Base-by-base conservation (phyloP, 2,797 vertebrate genomes). In the Cottoperca gobio region DNA sequence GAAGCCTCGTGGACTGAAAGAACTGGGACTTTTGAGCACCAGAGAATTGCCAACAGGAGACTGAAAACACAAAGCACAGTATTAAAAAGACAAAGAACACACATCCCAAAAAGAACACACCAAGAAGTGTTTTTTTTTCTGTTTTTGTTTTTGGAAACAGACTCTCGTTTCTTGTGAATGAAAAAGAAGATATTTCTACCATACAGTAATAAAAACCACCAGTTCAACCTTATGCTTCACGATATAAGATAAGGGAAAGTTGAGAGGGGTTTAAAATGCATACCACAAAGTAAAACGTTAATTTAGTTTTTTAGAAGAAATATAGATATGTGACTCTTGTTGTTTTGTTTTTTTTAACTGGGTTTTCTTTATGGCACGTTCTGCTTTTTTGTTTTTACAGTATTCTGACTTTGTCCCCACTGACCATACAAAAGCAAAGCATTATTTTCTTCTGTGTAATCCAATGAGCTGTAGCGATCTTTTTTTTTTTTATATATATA, bases 221-320 rank as follows among this genome's bases (percentile, higher is more conserved):
- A 93, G 95, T 95, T 94, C 93, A 78, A 91, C 93, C 93, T 94
- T 96, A 94, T 82, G 90, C 89, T 93, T 96, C 94, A 95, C 94
- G 52, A 86, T 82, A 93, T 93, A 94, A 93, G 93, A 94, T 93
- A 93, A 95, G 92, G 93, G 92, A 89, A 90, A 88, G 71, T 70
- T 89, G 85, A 85, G 93, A 93, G 92, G 93, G 93, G 94, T 94
- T 95, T 94, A 91, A 93, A 95, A 95, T 81, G 83, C 81, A 86
- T 81, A 90, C 86, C 83, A 92, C 81, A 86, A 91, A 92, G 59
- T 92, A 95, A 96, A 95, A 95, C 91, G 90, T 95, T 94, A 73
- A 94, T 97, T 97, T 97, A 96, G 95, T 97, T 97, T 97, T 97
- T 95, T 97, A 97, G 95, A 95, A 42, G 12, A 94, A 95, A 96